A percentile compares a stretch with the other conserved stretches of the same genome.
These are phyloP conservation scores for Harpalus rubripes DNA, from an alignment of 2,888 invertebrate species.

Conservation along the genomic window DNA sequence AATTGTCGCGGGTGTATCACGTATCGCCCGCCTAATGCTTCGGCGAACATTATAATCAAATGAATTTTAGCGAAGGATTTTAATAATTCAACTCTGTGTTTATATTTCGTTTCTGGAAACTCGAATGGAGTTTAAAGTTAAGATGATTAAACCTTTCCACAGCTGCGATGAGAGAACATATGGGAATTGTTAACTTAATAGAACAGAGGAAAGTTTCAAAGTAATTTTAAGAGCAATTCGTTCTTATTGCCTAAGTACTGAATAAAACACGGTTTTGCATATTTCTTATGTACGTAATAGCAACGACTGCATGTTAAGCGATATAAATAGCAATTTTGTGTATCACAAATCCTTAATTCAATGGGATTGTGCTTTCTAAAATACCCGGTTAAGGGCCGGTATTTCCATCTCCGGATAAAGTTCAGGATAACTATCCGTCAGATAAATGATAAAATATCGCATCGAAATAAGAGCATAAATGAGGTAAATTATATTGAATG, in stretches of 20 bases:
- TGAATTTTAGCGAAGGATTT: constrained; percentile 36
- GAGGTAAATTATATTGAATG: no score
- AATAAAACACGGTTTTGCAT: no score
- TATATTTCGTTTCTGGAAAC: neutral
- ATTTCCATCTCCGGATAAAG: no score
- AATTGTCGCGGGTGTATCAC: constrained; percentile 53
- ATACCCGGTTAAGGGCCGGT: no score
- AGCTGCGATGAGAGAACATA: neutral
- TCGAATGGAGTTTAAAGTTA: neutral
- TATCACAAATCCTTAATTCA: no score
- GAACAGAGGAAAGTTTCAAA: neutral
- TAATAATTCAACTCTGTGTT: neutral
- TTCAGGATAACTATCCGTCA: no score
- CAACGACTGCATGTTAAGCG: no score
- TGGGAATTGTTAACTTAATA: neutral
- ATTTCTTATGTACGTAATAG: no score
- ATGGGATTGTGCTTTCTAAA: no score
- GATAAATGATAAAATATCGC: no score
- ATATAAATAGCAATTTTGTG: no score
- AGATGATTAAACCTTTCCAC: constrained; percentile 1
- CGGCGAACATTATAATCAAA: constrained; percentile 26
- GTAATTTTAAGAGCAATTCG: neutral
- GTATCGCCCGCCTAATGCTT: constrained; percentile 24
- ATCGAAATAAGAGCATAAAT: no score
- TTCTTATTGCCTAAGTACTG: neutral